Evolutionary conservation across 2,113 vertebrate species (phyloP).

Genomic region (Plectropomus leopardus): DNA sequence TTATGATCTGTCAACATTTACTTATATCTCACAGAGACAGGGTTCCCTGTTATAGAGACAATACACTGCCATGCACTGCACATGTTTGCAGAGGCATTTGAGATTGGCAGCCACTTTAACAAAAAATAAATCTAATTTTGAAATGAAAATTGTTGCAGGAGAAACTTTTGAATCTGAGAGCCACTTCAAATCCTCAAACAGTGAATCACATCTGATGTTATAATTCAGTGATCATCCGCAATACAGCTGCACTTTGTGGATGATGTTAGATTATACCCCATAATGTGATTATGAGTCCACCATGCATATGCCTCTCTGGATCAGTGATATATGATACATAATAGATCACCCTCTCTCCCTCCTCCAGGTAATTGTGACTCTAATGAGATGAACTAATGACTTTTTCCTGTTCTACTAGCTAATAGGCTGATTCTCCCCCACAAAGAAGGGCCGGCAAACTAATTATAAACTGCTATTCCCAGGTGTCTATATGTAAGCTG

Average conservation of each 20-base stretch:
- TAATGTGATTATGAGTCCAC: slow-evolving; percentile 48
- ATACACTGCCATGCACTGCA: background rate
- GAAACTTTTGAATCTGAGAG: slow-evolving; percentile 46
- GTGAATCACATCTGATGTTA: slow-evolving; percentile 18
- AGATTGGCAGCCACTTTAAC: background rate
- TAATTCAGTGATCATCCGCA: slow-evolving; percentile 1
- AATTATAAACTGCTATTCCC: slow-evolving; percentile 69
- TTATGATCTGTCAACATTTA: slow-evolving; percentile 59
- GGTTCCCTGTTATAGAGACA: background rate
- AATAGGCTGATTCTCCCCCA: slow-evolving; percentile 51
- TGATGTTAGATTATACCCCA: slow-evolving; percentile 16
- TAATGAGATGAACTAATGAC: slow-evolving; percentile 81
- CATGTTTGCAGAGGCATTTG: background rate
- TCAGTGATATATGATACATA: slow-evolving; percentile 59
- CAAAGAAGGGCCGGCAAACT: slow-evolving; percentile 45
- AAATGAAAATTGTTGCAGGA: background rate
- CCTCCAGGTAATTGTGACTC: slow-evolving; percentile 69
- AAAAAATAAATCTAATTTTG: background rate
- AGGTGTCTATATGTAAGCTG: slow-evolving; percentile 48
- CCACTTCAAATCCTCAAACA: slow-evolving; percentile 32
- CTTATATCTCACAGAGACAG: slow-evolving; percentile 29
- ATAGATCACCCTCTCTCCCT: slow-evolving; percentile 60
- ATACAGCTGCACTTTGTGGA: slow-evolving; percentile 16
- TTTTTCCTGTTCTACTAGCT: slow-evolving; percentile 64
- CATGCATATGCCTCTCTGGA: slow-evolving; percentile 31